Conservation (phyloP, 2,888 invertebrate species). For the Drosophila mimica region DNA sequence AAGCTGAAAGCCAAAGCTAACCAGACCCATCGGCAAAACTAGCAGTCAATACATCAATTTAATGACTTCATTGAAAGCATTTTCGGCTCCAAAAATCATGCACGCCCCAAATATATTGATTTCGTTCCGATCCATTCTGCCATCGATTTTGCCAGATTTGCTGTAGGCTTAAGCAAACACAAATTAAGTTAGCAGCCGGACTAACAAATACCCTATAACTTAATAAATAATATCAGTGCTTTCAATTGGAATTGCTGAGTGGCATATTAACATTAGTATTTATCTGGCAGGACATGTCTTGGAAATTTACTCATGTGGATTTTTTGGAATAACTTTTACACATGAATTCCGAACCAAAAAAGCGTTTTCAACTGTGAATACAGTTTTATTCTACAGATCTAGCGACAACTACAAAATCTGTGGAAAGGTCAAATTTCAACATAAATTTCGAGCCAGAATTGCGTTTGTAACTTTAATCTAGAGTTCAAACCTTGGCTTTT, state of each 20-base stretch:
- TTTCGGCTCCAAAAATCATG: slow-evolving; percentile 48
- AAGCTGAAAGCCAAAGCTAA: slow-evolving; percentile 34
- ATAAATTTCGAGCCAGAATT: not conserved
- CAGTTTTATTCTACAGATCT: not conserved
- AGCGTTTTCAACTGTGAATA: not conserved
- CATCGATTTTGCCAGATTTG: not conserved
- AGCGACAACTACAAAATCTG: not conserved
- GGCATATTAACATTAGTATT: not conserved
- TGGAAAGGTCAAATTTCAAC: no score
- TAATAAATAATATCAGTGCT: not conserved
- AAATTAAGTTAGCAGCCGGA: not conserved
- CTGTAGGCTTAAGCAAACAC: not conserved
- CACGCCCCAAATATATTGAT: slow-evolving; percentile 58
- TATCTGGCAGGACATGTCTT: not conserved
- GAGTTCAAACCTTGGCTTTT: not conserved
- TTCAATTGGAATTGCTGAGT: not conserved
- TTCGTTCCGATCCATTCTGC: slow-evolving; percentile 24
- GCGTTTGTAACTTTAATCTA: not conserved
- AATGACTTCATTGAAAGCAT: slow-evolving; percentile 82
- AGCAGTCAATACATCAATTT: slow-evolving; percentile 79
- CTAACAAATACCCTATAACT: not conserved
- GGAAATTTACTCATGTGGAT: not conserved
- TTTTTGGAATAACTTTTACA: not conserved
- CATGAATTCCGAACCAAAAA: not conserved
- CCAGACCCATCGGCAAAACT: slow-evolving; percentile 47